These are phyloP conservation scores for Synanthedon andrenaeformis DNA, from an alignment of 2,888 invertebrate genomes.

Conservation along the genomic window DNA sequence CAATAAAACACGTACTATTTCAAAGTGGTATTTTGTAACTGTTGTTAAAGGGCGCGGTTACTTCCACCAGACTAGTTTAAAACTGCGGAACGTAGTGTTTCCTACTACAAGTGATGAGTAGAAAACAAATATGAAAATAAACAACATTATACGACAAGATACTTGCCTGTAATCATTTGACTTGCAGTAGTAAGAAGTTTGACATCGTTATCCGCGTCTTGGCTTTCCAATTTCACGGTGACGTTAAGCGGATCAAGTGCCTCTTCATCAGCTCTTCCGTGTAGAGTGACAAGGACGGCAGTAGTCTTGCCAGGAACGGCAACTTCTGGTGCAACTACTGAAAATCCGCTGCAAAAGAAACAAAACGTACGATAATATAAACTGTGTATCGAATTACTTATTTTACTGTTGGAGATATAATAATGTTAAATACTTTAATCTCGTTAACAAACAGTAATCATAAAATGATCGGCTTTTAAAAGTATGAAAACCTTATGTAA, in stretches of 20 bases:
- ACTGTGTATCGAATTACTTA: neutral
- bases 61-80: no score
- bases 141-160: no score
- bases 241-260: slow-evolving; percentile 67
- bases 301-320: slow-evolving; percentile 76
- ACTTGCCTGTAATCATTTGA: slow-evolving; percentile 57
- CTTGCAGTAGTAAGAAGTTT: slow-evolving; percentile 57
- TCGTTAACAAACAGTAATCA: no score
- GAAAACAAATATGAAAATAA: no score
- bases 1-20: no score
- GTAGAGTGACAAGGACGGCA: slow-evolving; percentile 73
- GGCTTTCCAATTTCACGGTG: slow-evolving; percentile 68
- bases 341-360: slow-evolving; percentile 68
- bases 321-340: slow-evolving; percentile 75
- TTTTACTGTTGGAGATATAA: neutral
- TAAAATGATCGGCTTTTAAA: no score
- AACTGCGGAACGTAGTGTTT: no score
- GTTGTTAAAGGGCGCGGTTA: no score
- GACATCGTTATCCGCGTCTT: slow-evolving; percentile 53
- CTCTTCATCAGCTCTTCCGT: slow-evolving; percentile 54
- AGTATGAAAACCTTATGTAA: no score
- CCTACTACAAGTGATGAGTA: no score
- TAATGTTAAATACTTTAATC: no score
- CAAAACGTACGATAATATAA: neutral
- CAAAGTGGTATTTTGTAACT: no score